phyloP scores from a whole-genome alignment of 1,140 invertebrate species.

The Hermetia illucens region DNA sequence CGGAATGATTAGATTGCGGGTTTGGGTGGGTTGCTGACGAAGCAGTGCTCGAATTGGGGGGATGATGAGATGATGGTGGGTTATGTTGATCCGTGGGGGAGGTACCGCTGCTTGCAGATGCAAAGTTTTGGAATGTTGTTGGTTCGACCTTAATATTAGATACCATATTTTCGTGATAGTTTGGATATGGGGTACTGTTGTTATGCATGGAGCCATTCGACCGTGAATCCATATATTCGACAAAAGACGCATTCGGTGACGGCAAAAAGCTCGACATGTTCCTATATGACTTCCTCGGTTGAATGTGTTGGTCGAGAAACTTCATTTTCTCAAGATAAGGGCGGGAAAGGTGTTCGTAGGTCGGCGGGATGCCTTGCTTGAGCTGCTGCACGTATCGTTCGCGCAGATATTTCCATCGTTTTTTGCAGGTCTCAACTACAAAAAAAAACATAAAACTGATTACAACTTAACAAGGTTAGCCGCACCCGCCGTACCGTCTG shows the following conservation, averaged over 20 bases:
- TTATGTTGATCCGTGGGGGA: constrained; percentile 13
- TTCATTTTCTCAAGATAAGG: constrained; percentile 31
- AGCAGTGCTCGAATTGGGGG: constrained; percentile 2
- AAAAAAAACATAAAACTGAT: neutral
- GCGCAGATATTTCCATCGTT: constrained; percentile 29
- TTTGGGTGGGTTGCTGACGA: constrained; percentile 1
- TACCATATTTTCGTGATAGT: constrained; percentile 18
- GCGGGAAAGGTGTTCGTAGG: constrained; percentile 27
- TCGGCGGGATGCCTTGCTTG: constrained; percentile 26
- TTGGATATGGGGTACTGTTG: neutral
- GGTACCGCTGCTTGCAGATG: constrained; percentile 16
- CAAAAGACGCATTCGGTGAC: constrained; percentile 25
- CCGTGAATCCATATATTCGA: constrained; percentile 25
- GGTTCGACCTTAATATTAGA: constrained; percentile 12
- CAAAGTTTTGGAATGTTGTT: constrained; percentile 6
- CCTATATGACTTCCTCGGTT: constrained; percentile 26
- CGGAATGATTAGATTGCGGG: constrained; percentile 2
- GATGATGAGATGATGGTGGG: constrained; percentile 3
- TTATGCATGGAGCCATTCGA: constrained; percentile 17
- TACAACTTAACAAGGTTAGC: neutral
- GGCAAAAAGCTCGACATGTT: constrained; percentile 26
- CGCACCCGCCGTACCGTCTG: constrained; percentile 28
- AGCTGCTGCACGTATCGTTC: constrained; percentile 28
- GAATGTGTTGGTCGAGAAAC: constrained; percentile 28
- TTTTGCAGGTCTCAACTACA: constrained; percentile 28